Evolutionary conservation across 2,113 vertebrate genomes (phyloP).

Genomic region (Pangasianodon hypophthalmus): DNA sequence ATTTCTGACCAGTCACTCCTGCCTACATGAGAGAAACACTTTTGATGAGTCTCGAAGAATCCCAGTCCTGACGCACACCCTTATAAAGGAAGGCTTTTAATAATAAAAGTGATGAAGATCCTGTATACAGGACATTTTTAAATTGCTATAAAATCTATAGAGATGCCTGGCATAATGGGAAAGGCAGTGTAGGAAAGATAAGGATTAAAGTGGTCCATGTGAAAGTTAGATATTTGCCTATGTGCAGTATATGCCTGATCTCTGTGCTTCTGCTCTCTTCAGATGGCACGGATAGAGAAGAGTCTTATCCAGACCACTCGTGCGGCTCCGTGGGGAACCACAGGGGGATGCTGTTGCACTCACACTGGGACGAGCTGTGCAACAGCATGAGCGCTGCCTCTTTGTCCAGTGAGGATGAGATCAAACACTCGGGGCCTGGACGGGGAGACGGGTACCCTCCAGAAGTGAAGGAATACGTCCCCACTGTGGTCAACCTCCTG

Average conservation of each 20-base stretch:
- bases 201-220: not conserved
- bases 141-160: not conserved
- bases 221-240: not conserved
- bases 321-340: slow-evolving; percentile 72
- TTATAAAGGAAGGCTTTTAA: no score
- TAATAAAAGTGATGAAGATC: not conserved
- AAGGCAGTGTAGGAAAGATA: not conserved
- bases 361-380: slow-evolving; percentile 75
- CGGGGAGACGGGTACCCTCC: slow-evolving; percentile 66
- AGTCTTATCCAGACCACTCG: slow-evolving; percentile 76
- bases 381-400: slow-evolving; percentile 83
- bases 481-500: slow-evolving; percentile 72
- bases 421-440: slow-evolving; percentile 66
- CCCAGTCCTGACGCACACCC: not conserved
- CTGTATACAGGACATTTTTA: not conserved
- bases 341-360: slow-evolving; percentile 58
- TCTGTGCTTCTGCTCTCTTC: not conserved
- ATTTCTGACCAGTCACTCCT: no score
- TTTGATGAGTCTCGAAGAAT: not conserved
- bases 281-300: slow-evolving; percentile 79
- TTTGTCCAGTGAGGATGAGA: slow-evolving; percentile 79
- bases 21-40: not conserved
- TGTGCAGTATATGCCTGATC: not conserved
- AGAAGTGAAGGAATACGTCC: slow-evolving; percentile 69
- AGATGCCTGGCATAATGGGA: not conserved